Conservation (phyloP, 1,140 invertebrate species). For the Lethrus apterus region DNA sequence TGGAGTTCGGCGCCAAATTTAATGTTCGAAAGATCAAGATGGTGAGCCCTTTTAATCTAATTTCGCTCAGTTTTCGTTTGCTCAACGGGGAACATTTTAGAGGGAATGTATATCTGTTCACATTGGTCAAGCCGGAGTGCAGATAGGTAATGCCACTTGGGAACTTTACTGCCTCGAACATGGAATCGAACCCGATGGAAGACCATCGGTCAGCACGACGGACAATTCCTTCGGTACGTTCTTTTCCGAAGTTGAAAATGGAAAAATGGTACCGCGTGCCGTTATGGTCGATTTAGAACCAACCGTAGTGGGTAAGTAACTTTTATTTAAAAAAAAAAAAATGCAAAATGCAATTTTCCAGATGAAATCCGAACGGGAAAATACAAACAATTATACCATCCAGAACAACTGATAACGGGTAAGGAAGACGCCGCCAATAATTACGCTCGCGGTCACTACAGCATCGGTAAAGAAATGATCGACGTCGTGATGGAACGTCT, state of each 20-base stretch:
- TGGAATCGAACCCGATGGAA: slow-evolving; percentile 64
- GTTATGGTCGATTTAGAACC: slow-evolving; percentile 76
- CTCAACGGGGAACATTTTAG: slow-evolving; percentile 15
- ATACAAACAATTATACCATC: slow-evolving; percentile 69
- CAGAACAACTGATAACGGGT: slow-evolving; percentile 67
- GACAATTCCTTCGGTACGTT: slow-evolving; percentile 51
- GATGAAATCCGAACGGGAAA: slow-evolving; percentile 62
- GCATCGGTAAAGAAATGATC: slow-evolving; percentile 65
- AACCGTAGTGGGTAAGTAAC: slow-evolving; percentile 52
- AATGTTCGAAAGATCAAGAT: slow-evolving; percentile 8
- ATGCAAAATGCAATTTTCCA: background rate
- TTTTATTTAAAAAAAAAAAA: no score
- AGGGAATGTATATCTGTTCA: slow-evolving; percentile 72
- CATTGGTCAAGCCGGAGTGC: slow-evolving; percentile 79
- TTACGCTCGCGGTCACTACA: slow-evolving; percentile 78
- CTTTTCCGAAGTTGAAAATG: slow-evolving; percentile 54
- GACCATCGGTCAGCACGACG: slow-evolving; percentile 34
- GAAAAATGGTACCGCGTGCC: slow-evolving; percentile 68
- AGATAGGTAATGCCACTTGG: slow-evolving; percentile 76
- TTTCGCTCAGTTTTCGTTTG: background rate
- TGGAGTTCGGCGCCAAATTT: slow-evolving; percentile 6
- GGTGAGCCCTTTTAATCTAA: slow-evolving; percentile 1
- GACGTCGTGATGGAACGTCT: slow-evolving; percentile 17
- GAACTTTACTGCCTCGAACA: slow-evolving; percentile 82
- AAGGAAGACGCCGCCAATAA: slow-evolving; percentile 86